Base-by-base conservation (phyloP, 2,888 invertebrate species). In the Coenonympha arcania region DNA sequence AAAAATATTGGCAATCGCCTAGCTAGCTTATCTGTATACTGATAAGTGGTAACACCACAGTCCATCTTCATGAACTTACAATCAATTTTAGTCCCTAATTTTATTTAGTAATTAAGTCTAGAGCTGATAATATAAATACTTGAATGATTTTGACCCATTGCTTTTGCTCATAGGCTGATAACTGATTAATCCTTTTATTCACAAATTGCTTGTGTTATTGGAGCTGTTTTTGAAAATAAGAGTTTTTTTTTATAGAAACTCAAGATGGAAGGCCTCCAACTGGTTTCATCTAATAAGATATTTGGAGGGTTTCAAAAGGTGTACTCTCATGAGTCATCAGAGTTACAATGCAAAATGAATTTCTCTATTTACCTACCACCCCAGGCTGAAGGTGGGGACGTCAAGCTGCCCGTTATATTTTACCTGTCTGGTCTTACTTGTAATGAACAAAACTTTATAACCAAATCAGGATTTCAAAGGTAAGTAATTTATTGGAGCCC, bases 381-480 rank as follows among this genome's bases (percentile, higher is more conserved):
- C 0, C 90, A 93, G 67, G 87, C 88, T 0, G 89, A 90, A 55
- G 83, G 85, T 45, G 87, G 88, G 2, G 89, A 90, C 65, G 80
- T 79, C 11, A 87, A 88, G 62, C 80, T 94, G 24, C 96, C 98
- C 1, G 94, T 95, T 0, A 87, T 98, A 8, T 98, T 95, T 73
- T 98, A 92, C 89, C 86, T 98, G 0, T 97, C 97, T 30, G 97
- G 98, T 1, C 86, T 99, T 22, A 94, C 94, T 0, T 99, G 99
- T 75, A 95, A 91, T 8, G 98, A 99, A 76, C 93, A 95, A 67
- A 99, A 99, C 84, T 98, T 99, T 69, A 92, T 98, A 56, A 91
- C 93, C 43, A 99, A 99, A 82, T 91, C 96, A 37, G 98, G 98
- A n/a, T 93, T 95, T 55, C 99, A 99, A 85, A 90, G 90, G 82